These are phyloP conservation scores for Malacoraja senta DNA, from an alignment of 2,797 vertebrate species.

Conservation along the genomic window DNA sequence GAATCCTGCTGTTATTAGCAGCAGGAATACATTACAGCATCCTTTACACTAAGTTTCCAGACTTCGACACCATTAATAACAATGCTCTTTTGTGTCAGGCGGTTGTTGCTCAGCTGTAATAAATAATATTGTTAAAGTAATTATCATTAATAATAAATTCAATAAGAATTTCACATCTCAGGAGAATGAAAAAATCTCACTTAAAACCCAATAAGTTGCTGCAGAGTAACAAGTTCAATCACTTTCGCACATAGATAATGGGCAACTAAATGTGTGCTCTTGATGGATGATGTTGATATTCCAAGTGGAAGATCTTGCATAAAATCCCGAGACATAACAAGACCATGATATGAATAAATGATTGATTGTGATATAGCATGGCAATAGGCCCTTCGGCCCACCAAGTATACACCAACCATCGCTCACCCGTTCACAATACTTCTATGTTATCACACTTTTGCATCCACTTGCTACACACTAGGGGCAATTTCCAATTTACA, in stretches of 20 bases:
- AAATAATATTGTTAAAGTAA: neutral
- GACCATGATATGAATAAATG: neutral
- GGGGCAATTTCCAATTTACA: too few species aligned
- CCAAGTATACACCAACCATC: too few species aligned
- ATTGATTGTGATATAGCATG: too few species aligned
- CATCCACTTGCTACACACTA: too few species aligned
- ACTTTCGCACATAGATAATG: neutral
- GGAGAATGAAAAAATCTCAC: neutral
- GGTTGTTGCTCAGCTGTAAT: neutral
- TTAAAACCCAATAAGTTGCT: neutral
- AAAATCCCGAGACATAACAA: neutral
- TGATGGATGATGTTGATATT: neutral
- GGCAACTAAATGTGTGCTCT: neutral
- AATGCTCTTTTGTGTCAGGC: neutral
- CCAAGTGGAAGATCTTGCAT: neutral
- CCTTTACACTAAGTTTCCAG: neutral
- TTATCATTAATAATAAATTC: neutral
- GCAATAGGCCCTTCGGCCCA: too few species aligned
- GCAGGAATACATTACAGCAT: neutral
- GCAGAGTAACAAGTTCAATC: neutral
- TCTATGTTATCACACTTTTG: too few species aligned
- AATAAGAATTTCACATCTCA: neutral
- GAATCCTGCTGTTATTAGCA: neutral
- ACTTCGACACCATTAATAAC: neutral
- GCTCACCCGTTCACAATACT: too few species aligned